Percentiles rank a stretch among this genome's conserved stretches.
phyloP scores from a whole-genome alignment of 2,113 vertebrate genomes.

The Thunnus maccoyii region DNA sequence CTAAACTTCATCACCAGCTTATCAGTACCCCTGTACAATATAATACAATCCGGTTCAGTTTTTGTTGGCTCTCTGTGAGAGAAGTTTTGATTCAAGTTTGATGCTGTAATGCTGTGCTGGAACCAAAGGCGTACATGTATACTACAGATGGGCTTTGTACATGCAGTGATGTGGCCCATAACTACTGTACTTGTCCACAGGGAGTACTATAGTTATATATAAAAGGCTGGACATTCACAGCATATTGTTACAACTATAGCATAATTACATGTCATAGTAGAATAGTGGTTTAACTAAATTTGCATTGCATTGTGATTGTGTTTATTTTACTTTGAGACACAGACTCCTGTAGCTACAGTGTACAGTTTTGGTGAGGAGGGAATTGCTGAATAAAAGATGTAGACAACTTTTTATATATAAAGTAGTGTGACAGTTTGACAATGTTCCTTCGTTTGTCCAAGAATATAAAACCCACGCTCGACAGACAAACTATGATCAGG shows the following conservation, averaged over 20 bases:
- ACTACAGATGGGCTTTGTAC: not conserved
- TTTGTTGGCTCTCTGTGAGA: not conserved
- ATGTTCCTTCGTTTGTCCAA: not conserved
- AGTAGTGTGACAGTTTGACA: not conserved
- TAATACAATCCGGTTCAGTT: not conserved
- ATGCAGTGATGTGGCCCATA: not conserved
- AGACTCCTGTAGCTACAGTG: not conserved
- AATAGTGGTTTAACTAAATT: no score
- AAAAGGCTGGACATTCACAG: not conserved
- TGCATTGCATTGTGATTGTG: no score
- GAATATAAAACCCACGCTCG: no score
- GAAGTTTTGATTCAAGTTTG: not conserved
- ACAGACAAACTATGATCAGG: no score
- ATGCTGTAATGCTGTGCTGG: not conserved
- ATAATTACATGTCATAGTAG: no score
- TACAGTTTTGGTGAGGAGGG: conserved; percentile 4
- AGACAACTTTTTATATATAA: not conserved
- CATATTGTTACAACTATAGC: no score
- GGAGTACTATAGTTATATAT: not conserved
- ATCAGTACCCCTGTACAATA: not conserved
- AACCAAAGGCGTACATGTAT: not conserved
- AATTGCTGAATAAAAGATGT: conserved; percentile 10
- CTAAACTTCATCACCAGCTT: not conserved
- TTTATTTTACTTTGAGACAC: no score
- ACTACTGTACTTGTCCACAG: not conserved